These are phyloP conservation scores for Philereme vetulata DNA, from an alignment of 2,888 invertebrate species.

Conservation along the genomic window DNA sequence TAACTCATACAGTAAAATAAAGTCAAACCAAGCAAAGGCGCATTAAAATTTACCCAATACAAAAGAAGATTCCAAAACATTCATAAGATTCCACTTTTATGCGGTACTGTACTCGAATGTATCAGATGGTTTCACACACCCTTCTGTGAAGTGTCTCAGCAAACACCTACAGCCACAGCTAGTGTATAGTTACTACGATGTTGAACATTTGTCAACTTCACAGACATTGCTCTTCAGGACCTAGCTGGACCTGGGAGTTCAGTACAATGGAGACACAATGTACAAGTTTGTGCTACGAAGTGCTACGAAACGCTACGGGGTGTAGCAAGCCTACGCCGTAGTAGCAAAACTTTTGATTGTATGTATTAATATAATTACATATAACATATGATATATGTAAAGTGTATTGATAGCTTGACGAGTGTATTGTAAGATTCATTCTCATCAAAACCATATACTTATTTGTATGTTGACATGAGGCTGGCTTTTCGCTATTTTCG, in stretches of 20 bases:
- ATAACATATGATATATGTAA: no score
- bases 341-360: background rate
- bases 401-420: no score
- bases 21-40: no score
- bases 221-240: conserved; percentile 54
- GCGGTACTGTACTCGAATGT: conserved; percentile 33
- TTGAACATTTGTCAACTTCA: conserved; percentile 71
- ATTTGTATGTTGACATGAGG: no score
- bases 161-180: conserved; percentile 57
- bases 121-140: conserved; percentile 46
- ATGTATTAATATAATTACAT: no score
- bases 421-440: no score
- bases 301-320: conserved; percentile 14
- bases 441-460: no score
- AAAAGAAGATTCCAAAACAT: conserved; percentile 25
- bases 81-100: conserved; percentile 25
- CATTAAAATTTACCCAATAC: background rate
- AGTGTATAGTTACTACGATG: conserved; percentile 12
- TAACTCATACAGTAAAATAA: no score
- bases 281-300: conserved; percentile 21
- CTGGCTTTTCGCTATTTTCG: no score
- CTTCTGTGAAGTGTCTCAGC: conserved; percentile 57
- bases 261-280: conserved; percentile 22
- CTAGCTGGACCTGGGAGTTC: conserved; percentile 18
- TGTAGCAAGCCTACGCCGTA: background rate